A percentile compares a stretch with the other conserved stretches of the same genome.
Conservation (phyloP, 2,797 vertebrate genomes). For the Varecia variegata region DNA sequence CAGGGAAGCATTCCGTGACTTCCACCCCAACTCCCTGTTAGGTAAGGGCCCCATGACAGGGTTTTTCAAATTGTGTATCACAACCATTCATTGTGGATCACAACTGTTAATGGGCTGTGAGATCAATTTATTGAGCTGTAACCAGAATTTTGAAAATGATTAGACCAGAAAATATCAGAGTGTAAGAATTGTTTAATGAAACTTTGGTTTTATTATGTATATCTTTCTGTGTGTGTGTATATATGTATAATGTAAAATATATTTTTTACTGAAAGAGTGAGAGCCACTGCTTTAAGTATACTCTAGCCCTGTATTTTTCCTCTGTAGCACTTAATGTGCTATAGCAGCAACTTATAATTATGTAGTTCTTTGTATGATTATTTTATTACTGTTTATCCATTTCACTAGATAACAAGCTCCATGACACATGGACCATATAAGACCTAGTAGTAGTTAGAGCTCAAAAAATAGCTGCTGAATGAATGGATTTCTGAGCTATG, state of each 20-base stretch:
- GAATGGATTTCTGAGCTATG: not conserved
- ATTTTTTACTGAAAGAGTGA: conserved; percentile 37
- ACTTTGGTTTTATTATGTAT: not conserved
- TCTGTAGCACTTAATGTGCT: not conserved
- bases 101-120: not conserved
- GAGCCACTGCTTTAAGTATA: conserved; percentile 42
- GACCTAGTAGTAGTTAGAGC: not conserved
- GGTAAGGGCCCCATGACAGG: not conserved
- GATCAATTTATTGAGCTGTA: not conserved
- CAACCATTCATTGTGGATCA: not conserved
- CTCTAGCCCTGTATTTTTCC: not conserved
- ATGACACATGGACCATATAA: not conserved
- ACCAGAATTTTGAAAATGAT: conserved; percentile 24
- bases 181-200: conserved; percentile 7
- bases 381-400: not conserved
- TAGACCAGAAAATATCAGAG: conserved; percentile 1
- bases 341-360: not conserved
- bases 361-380: not conserved
- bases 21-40: not conserved
- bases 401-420: not conserved
- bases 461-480: not conserved
- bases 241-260: not conserved
- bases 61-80: not conserved
- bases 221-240: not conserved
- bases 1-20: not conserved